Conservation (phyloP, 2,113 vertebrate species). For the Mohoua ochrocephala region DNA sequence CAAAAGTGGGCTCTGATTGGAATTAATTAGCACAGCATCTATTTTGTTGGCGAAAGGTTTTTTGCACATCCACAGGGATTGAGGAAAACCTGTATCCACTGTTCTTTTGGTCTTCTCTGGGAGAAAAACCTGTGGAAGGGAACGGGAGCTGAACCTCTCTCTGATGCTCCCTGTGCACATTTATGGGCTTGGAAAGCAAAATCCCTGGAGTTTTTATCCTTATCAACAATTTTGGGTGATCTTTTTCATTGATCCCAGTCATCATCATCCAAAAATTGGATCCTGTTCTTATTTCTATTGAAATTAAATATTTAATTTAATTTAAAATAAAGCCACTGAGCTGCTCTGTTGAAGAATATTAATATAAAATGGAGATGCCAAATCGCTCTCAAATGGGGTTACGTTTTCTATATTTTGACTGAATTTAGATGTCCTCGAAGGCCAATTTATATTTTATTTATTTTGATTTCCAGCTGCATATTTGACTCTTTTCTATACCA, state of each 20-base stretch:
- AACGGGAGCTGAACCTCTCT: rapidly evolving
- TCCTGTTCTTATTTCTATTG: background rate
- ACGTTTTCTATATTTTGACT: background rate
- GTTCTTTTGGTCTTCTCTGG: background rate
- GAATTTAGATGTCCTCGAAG: too few species aligned
- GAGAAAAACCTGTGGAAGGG: background rate
- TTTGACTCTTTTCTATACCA: background rate
- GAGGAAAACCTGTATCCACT: background rate
- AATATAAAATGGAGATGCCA: background rate
- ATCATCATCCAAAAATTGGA: background rate
- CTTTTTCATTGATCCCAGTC: background rate
- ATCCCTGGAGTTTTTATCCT: background rate
- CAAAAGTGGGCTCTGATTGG: background rate
- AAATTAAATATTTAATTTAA: background rate
- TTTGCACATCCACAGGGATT: background rate
- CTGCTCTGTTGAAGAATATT: background rate
- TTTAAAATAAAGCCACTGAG: background rate
- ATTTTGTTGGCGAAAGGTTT: background rate
- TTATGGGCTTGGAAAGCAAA: background rate
- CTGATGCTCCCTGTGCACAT: too few species aligned
- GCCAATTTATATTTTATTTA: background rate
- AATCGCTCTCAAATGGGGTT: background rate
- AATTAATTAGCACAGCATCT: background rate
- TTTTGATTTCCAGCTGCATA: background rate
- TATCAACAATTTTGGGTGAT: too few species aligned